phyloP scores from a whole-genome alignment of 1,140 invertebrate genomes.

The Ceratoteleas bidentatus region DNA sequence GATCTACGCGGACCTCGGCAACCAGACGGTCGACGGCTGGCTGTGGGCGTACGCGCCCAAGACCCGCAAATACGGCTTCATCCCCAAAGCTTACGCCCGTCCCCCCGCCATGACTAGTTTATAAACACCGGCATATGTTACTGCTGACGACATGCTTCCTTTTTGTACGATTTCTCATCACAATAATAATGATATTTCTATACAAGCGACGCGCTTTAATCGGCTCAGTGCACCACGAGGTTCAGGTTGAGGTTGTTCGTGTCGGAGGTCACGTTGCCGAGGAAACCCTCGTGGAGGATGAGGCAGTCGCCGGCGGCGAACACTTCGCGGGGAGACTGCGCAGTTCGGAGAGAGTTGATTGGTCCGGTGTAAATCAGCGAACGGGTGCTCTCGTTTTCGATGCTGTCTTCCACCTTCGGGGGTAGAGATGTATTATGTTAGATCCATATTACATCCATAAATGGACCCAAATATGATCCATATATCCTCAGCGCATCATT shows the following conservation, averaged over 20 bases:
- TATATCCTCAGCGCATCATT: no score
- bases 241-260: slow-evolving; percentile 75
- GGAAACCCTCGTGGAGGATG: slow-evolving; percentile 75
- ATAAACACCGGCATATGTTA: slow-evolving; percentile 76
- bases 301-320: slow-evolving; percentile 76
- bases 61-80: slow-evolving; percentile 95
- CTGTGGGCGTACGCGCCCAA: slow-evolving; percentile 97
- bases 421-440: no score
- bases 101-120: slow-evolving; percentile 95
- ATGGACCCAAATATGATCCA: no score
- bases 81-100: slow-evolving; percentile 96
- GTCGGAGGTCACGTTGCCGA: slow-evolving; percentile 73
- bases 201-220: slow-evolving; percentile 46
- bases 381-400: slow-evolving; percentile 71
- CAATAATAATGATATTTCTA: slow-evolving; percentile 70
- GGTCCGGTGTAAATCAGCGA: slow-evolving; percentile 77
- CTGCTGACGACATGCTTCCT: slow-evolving; percentile 48
- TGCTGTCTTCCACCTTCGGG: slow-evolving; percentile 71
- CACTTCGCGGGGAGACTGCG: slow-evolving; percentile 74
- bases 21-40: slow-evolving; percentile 97
- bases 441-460: no score
- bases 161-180: slow-evolving; percentile 64
- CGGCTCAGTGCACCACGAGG: slow-evolving; percentile 72
- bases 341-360: slow-evolving; percentile 73
- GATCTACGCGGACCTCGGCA: slow-evolving; percentile 96